Evolutionary conservation across 53 echinoderm and acorn worm species (phyloP).

Genomic region (Crossaster papposus): DNA sequence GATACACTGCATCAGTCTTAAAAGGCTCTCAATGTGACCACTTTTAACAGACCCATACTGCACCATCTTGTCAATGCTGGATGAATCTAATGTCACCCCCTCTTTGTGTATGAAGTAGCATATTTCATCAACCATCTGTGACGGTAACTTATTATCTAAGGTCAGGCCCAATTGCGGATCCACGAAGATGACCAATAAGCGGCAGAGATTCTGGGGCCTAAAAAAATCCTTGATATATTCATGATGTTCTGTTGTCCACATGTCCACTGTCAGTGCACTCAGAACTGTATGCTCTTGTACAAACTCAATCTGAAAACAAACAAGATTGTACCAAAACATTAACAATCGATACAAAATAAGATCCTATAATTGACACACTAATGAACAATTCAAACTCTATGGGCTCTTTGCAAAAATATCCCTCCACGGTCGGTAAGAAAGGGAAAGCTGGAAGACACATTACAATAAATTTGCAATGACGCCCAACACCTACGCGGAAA

Average conservation of each 20-base stretch:
- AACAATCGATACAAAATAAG: too few species aligned
- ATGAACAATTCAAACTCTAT: background rate
- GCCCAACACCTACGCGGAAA: too few species aligned
- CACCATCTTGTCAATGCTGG: conserved; percentile 76
- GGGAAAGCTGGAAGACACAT: too few species aligned
- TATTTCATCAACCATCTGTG: conserved; percentile 83
- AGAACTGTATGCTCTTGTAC: conserved; percentile 82
- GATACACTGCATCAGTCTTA: conserved; percentile 96
- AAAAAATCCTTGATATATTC: conserved; percentile 73
- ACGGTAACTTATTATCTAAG: conserved; percentile 74
- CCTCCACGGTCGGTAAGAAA: too few species aligned
- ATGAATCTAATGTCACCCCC: conserved; percentile 60
- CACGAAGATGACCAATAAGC: conserved; percentile 82
- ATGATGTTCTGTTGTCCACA: conserved; percentile 90
- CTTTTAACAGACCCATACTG: conserved; percentile 92
- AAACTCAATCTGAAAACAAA: conserved; percentile 67
- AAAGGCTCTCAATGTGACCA: conserved; percentile 91
- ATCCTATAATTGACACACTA: background rate
- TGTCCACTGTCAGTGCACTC: conserved; percentile 65
- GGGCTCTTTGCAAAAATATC: too few species aligned
- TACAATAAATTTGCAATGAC: too few species aligned
- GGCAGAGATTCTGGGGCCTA: conserved; percentile 3
- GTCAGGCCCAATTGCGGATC: conserved; percentile 89
- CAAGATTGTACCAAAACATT: background rate
- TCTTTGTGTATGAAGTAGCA: conserved; percentile 84